phyloP scores from a whole-genome alignment of 2,888 invertebrate species.

The Agapetus fuscipes region DNA sequence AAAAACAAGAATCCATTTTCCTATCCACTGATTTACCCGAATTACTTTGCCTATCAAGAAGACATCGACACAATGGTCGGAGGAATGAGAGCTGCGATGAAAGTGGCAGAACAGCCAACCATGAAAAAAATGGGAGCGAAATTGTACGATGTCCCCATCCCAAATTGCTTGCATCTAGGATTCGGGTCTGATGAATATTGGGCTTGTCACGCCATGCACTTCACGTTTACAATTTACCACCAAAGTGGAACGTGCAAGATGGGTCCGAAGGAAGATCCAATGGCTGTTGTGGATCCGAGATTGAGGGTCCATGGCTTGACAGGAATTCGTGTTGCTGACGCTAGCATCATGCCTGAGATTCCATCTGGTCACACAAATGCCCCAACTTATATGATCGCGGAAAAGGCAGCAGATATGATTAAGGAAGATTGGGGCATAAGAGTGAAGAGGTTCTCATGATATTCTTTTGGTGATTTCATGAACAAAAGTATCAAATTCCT shows the following conservation, averaged over 20 bases:
- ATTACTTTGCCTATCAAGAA: constrained; percentile 57
- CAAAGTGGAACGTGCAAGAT: constrained; percentile 59
- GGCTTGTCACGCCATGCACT: constrained; percentile 55
- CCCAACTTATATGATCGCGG: constrained; percentile 72
- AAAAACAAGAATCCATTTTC: constrained; percentile 59
- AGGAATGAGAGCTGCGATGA: constrained; percentile 50
- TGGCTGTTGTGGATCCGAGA: constrained; percentile 54
- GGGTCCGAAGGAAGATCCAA: constrained; percentile 46
- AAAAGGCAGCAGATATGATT: constrained; percentile 64
- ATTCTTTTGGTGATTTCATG: too few species aligned
- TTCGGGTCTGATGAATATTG: constrained; percentile 61
- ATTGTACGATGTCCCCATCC: constrained; percentile 49
- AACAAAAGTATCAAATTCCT: too few species aligned
- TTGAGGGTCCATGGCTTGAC: constrained; percentile 56
- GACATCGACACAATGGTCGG: constrained; percentile 57
- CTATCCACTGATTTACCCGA: constrained; percentile 66
- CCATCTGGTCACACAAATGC: constrained; percentile 70
- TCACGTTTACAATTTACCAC: constrained; percentile 62
- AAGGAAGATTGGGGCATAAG: constrained; percentile 42
- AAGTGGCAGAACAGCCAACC: constrained; percentile 48
- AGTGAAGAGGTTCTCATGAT: constrained; percentile 1
- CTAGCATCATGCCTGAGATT: constrained; percentile 70
- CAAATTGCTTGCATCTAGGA: constrained; percentile 46
- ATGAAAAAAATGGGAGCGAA: constrained; percentile 49
- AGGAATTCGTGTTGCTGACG: constrained; percentile 64